Base-by-base conservation (phyloP, 2,888 invertebrate genomes). In the Encarsia formosa region DNA sequence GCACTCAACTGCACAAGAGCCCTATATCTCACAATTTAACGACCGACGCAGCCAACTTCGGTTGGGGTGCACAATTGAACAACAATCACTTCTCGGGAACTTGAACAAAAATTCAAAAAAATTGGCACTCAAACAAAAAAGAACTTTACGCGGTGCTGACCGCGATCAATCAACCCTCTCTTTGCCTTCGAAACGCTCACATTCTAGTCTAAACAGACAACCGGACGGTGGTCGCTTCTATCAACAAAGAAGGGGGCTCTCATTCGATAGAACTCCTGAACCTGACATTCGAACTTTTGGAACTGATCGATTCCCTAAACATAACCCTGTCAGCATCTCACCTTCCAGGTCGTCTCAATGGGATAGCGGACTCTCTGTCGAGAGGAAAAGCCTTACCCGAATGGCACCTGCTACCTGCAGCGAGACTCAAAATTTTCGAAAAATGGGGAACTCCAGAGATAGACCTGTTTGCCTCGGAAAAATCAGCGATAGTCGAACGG, bases 301-400 rank as follows among this genome's bases (percentile, higher is more conserved):
- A 31, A n/a, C 9, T 50, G 13, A 34, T 52, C 4, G 54, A 59
- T 20, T 23, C 11, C 9, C 16, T 53, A 20, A 26, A 59, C 6
- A 55, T 61, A 22, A 52, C 44, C 2, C 40, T 67, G 3, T 49
- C 61, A 42, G 59, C 61, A 23, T 45, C 38, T 8, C 60, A 62
- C 42, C 54, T n/a, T n/a, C n/a, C n/a, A n/a, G n/a, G n/a, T n/a
- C n/a, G n/a, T n/a, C n/a, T n/a, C n/a, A n/a, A n/a, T n/a, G n/a
- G n/a, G n/a, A n/a, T 63, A 20, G 64, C 66, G 5, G 64, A 66
- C 37, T 48, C 58, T 5, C 56, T 66, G 2, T 66, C 65, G 1
- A 26, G 59, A 31, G 19, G 26, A 9, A 57, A 35, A 9, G 2
- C 34, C 4, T 45, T 54, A 0, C 57, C 60, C 8, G 57, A 60